Percentiles rank a stretch among this genome's conserved stretches.
phyloP scores from a whole-genome alignment of 23 tunicate genomes.

The Trididemnum clinides region DNA sequence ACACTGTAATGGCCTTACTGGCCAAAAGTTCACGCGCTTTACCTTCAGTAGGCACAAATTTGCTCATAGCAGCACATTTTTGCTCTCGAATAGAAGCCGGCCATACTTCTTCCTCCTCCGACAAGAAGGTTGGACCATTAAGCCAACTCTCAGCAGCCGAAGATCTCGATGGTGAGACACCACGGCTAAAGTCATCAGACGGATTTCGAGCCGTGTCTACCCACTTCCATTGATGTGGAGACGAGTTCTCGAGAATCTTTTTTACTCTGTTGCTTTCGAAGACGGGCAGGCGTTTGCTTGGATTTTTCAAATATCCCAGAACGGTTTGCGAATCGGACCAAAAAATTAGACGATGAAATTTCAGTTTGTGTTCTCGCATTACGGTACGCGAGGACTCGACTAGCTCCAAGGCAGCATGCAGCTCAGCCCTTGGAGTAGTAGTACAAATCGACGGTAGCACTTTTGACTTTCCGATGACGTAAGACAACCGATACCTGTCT shows the following conservation, averaged over 20 bases:
- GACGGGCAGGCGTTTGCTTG: neutral
- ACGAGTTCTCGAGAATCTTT: neutral
- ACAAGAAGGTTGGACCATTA: neutral
- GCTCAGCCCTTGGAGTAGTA: neutral
- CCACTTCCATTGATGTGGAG: conserved; percentile 4
- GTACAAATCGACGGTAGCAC: neutral
- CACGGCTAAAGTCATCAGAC: neutral
- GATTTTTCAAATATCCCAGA: conserved; percentile 11
- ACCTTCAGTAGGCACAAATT: neutral
- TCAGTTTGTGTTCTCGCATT: neutral
- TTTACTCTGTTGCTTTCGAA: neutral
- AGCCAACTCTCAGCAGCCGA: neutral
- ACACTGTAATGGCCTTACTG: neutral
- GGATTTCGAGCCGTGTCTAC: neutral
- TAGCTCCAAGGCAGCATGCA: conserved; percentile 10
- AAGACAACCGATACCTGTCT: neutral
- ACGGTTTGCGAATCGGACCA: conserved; percentile 1
- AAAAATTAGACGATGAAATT: neutral
- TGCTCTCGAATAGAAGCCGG: neutral
- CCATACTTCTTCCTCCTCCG: neutral
- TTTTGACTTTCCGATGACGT: neutral
- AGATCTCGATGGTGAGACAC: neutral
- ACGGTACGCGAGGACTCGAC: neutral
- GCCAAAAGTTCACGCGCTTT: neutral
- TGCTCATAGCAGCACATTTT: neutral